phyloP scores from a whole-genome alignment of 2,113 vertebrate species.

The Cyrtonyx montezumae region DNA sequence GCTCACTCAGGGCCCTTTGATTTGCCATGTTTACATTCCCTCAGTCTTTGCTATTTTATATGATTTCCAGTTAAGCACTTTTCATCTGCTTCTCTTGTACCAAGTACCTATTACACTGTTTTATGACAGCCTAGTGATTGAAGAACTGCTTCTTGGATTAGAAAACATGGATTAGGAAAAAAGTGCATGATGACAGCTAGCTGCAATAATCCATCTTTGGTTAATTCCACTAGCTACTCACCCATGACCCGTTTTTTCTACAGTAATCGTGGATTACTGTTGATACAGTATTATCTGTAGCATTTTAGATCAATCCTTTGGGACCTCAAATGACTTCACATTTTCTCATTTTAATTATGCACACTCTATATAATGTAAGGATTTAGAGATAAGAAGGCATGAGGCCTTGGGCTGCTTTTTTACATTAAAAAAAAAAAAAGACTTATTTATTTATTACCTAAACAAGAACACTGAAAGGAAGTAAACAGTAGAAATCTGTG shows the following conservation, averaged over 20 bases:
- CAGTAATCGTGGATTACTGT: slow-evolving; percentile 38
- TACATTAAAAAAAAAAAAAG: not conserved
- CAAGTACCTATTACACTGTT: not conserved
- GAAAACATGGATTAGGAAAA: not conserved
- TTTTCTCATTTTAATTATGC: slow-evolving; percentile 27
- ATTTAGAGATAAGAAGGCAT: slow-evolving; percentile 3
- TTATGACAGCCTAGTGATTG: not conserved
- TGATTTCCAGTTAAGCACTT: not conserved
- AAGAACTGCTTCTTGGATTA: not conserved
- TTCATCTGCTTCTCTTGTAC: not conserved
- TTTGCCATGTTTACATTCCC: not conserved
- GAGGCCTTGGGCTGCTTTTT: not conserved
- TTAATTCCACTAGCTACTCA: not conserved
- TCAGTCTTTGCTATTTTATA: not conserved
- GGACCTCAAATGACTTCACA: not conserved
- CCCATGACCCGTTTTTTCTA: not conserved
- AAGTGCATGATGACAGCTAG: not conserved
- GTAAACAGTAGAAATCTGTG: not conserved
- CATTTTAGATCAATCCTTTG: slow-evolving; percentile 6
- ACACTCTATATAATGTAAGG: not conserved
- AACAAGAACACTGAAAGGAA: not conserved
- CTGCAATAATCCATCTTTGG: slow-evolving; percentile 13
- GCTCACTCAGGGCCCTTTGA: not conserved
- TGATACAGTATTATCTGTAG: slow-evolving; percentile 25
- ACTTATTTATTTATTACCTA: not conserved